phyloP scores from a whole-genome alignment of 2,888 invertebrate genomes.

The Pterobdella sp. region DNA sequence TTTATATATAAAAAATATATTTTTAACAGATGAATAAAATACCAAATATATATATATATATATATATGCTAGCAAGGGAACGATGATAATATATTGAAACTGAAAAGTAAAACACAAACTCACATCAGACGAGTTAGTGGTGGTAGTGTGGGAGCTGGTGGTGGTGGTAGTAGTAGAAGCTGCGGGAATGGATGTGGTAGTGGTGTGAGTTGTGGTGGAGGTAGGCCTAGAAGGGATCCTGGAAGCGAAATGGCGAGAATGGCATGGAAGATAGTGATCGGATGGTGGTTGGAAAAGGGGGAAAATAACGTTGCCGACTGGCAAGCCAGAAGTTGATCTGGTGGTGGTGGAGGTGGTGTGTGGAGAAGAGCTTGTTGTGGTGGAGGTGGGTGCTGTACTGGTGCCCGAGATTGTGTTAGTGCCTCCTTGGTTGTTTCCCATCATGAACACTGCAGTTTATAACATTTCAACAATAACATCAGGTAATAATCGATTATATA shows the following conservation, averaged over 20 bases:
- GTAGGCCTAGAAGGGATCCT: neutral
- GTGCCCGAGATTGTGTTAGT: neutral
- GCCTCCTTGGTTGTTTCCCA: neutral
- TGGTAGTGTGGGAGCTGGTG: neutral
- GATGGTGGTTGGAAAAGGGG: conserved; percentile 8
- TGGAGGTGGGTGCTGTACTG: neutral
- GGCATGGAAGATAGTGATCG: conserved; percentile 36
- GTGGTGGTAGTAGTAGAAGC: neutral
- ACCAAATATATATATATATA: too few species aligned
- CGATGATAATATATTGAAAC: too few species aligned
- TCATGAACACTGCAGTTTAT: too few species aligned
- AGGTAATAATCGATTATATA: too few species aligned
- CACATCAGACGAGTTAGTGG: too few species aligned
- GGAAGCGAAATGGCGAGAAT: conserved; percentile 34
- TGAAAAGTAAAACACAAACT: too few species aligned
- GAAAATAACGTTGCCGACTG: neutral
- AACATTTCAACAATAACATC: too few species aligned
- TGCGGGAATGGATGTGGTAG: too few species aligned
- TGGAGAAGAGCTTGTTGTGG: neutral
- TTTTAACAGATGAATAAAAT: too few species aligned
- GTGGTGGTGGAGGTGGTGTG: neutral
- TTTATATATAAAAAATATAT: too few species aligned
- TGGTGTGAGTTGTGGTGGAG: neutral
- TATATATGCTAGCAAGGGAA: too few species aligned
- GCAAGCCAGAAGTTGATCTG: neutral